Base-by-base conservation (phyloP, 1,140 invertebrate genomes). In the Arion vulgaris region DNA sequence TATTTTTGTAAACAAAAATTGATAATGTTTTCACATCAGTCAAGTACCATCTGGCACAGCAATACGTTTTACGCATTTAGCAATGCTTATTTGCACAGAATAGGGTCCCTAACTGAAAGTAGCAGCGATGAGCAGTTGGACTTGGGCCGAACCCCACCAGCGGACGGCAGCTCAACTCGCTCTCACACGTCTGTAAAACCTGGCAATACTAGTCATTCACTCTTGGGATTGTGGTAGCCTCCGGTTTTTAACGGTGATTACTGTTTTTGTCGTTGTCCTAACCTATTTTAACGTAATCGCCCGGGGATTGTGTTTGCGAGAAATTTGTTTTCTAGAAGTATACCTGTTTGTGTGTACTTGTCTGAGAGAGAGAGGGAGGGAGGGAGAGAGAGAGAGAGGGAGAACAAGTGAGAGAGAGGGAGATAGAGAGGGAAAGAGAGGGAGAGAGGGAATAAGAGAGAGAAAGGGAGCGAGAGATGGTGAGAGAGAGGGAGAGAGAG, bases 171-270 rank as follows among this genome's bases (percentile, higher is more conserved):
- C 9, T 23, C 9, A 9, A 15, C 53, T 11, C 53, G 53, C 26
- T 15, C 53, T 57, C 53, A n/a, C 53, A 23, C 53, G 53, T 57
- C 53, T 57, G 53, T 57, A 57, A 57, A 57, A 19, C 53, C 53
- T 57, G 53, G 23, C 53, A 57, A 57, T 23, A 57, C 7, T 57
- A 15, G 53, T 19, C 53, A 57, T 57, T 57, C 53, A 57, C 53
- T 57, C 53, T 4, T 19, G 53, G 53, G 9, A 15, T 57, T 57
- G 53, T 19, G 53, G 53, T 57, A 57, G 53, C 53, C 53, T 57
- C 53, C 53, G 53, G 53, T 57, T 57, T 57, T 57, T 57, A 57
- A 23, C 53, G 53, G 53, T 57, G 53, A 57, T 57, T 57, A 57
- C 53, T 57, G 53, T 57, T 23, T 57, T 57, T 23, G 9, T 57